These are phyloP conservation scores for Girardia tigrina DNA, from an alignment of 2,888 invertebrate genomes.

Conservation along the genomic window DNA sequence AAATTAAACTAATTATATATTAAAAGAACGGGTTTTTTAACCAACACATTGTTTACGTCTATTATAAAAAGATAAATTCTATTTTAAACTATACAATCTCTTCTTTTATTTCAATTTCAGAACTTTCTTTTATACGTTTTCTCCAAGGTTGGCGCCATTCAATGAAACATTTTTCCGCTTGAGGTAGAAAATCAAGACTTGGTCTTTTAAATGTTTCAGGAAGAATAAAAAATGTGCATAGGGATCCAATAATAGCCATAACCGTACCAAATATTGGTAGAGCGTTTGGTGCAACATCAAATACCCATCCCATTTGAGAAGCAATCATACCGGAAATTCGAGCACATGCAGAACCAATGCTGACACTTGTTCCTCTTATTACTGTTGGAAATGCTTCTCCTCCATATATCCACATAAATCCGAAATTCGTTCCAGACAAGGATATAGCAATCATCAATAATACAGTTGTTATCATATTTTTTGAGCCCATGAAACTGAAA, in stretches of 20 bases:
- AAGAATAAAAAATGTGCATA: neutral
- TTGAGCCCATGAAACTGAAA: neutral
- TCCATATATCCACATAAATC: slow-evolving; percentile 19
- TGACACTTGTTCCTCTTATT: neutral
- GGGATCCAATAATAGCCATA: neutral
- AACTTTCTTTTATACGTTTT: neutral
- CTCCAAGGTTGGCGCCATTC: slow-evolving; percentile 17
- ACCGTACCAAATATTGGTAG: neutral
- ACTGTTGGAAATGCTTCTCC: slow-evolving; percentile 23
- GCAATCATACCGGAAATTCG: neutral
- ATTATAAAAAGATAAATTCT: no score
- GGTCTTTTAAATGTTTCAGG: slow-evolving; percentile 1
- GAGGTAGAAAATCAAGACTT: neutral
- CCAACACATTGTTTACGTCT: no score
- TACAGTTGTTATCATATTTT: neutral
- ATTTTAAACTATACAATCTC: no score
- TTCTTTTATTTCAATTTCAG: no score
- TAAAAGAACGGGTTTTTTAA: no score
- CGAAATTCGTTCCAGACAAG: neutral
- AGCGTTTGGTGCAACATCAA: neutral
- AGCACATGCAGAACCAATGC: neutral
- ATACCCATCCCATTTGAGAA: neutral
- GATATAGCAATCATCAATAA: neutral
- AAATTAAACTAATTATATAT: no score
- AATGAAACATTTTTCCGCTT: neutral